These are phyloP conservation scores for Bettongia penicillata DNA, from an alignment of 2,113 vertebrate genomes.

Conservation along the genomic window DNA sequence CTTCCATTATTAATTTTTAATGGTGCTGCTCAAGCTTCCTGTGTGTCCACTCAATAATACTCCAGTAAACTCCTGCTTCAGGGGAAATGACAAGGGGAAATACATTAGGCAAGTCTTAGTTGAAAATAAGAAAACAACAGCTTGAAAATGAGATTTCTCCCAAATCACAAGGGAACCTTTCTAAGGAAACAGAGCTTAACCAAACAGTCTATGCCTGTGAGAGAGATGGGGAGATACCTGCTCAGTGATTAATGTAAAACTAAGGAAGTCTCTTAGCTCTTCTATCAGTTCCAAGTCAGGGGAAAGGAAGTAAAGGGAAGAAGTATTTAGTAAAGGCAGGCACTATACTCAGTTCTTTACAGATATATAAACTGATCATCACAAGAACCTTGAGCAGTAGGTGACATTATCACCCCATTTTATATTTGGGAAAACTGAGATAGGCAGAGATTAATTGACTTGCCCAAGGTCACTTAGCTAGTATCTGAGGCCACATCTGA, in stretches of 20 bases:
- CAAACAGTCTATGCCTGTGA: neutral
- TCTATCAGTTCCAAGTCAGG: neutral
- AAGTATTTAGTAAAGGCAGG: neutral
- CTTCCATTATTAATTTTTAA: neutral
- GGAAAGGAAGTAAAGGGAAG: neutral
- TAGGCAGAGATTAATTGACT: neutral
- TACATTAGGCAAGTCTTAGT: neutral
- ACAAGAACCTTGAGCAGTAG: neutral
- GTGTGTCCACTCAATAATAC: neutral
- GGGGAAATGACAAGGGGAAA: neutral
- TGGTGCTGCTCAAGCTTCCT: neutral
- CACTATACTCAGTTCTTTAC: neutral
- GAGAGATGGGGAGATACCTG: neutral
- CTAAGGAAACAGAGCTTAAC: neutral
- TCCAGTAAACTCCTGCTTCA: constrained; percentile 3
- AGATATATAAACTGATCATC: neutral
- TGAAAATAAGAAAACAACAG: neutral
- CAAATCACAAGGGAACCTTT: neutral
- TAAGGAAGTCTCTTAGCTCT: neutral
- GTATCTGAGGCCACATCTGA: neutral
- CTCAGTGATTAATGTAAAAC: neutral
- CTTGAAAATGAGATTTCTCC: neutral
- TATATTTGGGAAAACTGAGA: neutral
- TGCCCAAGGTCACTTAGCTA: neutral
- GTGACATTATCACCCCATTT: neutral